A percentile compares a stretch with the other conserved stretches of the same genome.
Evolutionary conservation across 2,113 vertebrate species (phyloP).

Genomic region (Salvelinus sp.): DNA sequence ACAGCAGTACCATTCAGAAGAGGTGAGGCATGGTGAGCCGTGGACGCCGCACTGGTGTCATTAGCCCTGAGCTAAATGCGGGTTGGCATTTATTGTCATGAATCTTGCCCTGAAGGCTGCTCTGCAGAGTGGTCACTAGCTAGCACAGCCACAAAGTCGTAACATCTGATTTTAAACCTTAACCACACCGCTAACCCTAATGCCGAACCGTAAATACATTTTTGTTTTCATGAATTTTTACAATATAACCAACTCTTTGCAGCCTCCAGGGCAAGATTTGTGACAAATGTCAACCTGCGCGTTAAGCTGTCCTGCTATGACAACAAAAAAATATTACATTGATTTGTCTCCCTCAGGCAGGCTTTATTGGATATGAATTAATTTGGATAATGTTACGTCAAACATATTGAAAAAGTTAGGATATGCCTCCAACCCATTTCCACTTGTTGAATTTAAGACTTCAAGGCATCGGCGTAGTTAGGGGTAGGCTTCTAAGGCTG

Average conservation of each 20-base stretch:
- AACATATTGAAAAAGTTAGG: slow-evolving; percentile 36
- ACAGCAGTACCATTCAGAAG: slow-evolving; percentile 50
- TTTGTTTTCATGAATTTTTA: no score
- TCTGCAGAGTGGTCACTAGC: no score
- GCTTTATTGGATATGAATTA: slow-evolving; percentile 23
- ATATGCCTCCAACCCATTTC: slow-evolving; percentile 26
- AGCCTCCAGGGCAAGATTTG: no score
- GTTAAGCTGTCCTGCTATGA: slow-evolving; percentile 17
- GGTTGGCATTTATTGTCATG: no score
- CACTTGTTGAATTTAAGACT: not conserved
- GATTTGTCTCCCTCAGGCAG: slow-evolving; percentile 22
- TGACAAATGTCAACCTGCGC: no score
- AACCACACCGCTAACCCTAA: no score
- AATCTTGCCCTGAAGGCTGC: no score
- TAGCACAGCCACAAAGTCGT: no score
- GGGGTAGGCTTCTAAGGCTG: slow-evolving; percentile 3
- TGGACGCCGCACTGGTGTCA: not conserved
- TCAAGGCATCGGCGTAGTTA: no score
- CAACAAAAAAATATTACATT: slow-evolving; percentile 37
- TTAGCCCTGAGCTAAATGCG: not conserved
- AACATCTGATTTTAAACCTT: no score
- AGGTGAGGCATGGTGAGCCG: slow-evolving; percentile 52
- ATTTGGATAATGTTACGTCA: slow-evolving; percentile 10
- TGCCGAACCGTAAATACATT: no score
- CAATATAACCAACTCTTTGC: no score